Evolutionary conservation across 2,797 vertebrate species (phyloP), one percentile per base, ranked within the genome.

Genomic region (Phataginus tricuspis): DNA sequence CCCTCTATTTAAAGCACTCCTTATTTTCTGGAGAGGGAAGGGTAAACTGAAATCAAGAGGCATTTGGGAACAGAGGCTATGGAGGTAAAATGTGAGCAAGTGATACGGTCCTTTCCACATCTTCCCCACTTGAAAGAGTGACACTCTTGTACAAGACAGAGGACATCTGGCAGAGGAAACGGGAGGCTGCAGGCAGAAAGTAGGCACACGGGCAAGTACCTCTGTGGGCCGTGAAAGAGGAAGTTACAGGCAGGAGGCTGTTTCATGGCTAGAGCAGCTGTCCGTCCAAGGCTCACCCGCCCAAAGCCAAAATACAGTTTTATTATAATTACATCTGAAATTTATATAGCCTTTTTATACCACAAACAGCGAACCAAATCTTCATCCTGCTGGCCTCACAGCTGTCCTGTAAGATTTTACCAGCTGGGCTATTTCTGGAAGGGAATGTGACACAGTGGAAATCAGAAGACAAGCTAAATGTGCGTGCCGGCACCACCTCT

Each of bases 311-410:
- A 95, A 94, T 31, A 71, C 0, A 51, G 14, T 37, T 94, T 86
- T 94, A 75, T 89, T 88, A 72, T 42, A 92, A 91, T 80, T 77
- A 42, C 31, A 90, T 79, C 68, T n/a, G 57, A 83, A 90, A 83
- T 75, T 69, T 53, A 82, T 55, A 64, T 4, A 71, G 85, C 29
- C 37, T 57, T 39, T 74, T 49, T 80, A 74, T 19, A 78, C 23
- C 63, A 42, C n/a, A 66, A 74, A 82, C 9, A 84, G 45, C 63
- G 74, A 80, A 74, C 57, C 37, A 71, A 72, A 83, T 57, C 84
- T 84, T 96, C 39, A 39, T 21, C 21, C 3, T 4, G 12, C 39
- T 37, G 59, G 29, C 39, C 16, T 82, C 37, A 27, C 14, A 34
- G 80, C 13, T 9, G 1, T 37, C 37, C 34, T 37, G 2, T n/a